phyloP scores from a whole-genome alignment of 2,888 invertebrate species.

The Amblyjoppa fuscipennis region DNA sequence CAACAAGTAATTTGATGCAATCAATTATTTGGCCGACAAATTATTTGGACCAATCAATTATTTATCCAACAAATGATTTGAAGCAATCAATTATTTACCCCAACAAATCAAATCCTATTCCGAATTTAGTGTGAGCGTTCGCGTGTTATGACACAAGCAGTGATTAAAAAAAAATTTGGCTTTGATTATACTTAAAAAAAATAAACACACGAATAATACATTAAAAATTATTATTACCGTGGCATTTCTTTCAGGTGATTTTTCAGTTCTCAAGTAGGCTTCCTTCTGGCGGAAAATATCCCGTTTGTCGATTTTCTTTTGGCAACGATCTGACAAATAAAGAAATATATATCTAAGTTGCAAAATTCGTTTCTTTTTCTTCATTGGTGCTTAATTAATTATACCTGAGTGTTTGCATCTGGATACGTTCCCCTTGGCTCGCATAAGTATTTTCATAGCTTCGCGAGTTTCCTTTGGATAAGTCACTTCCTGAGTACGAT shows the following conservation, averaged over 20 bases:
- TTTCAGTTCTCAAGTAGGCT: slow-evolving; percentile 7
- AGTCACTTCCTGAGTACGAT: slow-evolving; percentile 59
- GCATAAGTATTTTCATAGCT: slow-evolving; percentile 73
- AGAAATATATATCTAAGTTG: not conserved
- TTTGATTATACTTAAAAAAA: not conserved
- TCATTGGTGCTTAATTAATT: not conserved
- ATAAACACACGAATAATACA: not conserved
- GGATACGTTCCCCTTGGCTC: slow-evolving; percentile 39
- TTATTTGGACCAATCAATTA: too few species aligned
- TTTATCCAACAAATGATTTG: too few species aligned
- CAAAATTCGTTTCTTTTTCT: not conserved
- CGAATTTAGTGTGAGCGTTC: too few species aligned
- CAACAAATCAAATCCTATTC: too few species aligned
- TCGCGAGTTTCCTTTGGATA: slow-evolving; percentile 77
- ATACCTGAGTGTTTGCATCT: slow-evolving; percentile 29
- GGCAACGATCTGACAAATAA: slow-evolving; percentile 32
- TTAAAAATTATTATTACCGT: slow-evolving; percentile 14
- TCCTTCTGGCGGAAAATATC: not conserved
- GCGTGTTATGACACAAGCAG: too few species aligned
- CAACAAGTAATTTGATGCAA: too few species aligned
- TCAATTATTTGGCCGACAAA: too few species aligned
- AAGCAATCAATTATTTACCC: too few species aligned
- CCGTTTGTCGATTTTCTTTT: slow-evolving; percentile 23
- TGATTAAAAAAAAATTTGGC: not conserved
- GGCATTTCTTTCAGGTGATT: slow-evolving; percentile 45